Conservation (phyloP, 2,888 invertebrate genomes). For the Dryomyza anilis region DNA sequence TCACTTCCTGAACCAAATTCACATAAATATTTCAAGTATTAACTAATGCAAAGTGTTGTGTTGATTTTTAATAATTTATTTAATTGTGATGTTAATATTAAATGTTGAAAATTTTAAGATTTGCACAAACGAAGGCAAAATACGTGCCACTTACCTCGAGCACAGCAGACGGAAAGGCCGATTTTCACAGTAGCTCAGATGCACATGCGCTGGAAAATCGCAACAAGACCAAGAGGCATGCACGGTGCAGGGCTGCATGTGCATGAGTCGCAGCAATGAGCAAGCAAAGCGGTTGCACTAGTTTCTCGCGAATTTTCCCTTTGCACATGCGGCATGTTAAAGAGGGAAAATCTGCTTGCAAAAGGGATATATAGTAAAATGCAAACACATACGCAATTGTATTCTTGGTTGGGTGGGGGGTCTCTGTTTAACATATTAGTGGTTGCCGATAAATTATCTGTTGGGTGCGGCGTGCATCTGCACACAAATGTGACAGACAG, state of each 20-base stretch:
- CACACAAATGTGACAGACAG: too few species aligned
- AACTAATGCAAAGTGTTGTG: constrained; percentile 27
- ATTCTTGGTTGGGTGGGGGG: too few species aligned
- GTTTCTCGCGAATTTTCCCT: constrained; percentile 16
- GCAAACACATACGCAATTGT: neutral
- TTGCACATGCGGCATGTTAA: neutral
- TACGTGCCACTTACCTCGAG: constrained; percentile 61
- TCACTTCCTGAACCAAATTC: constrained; percentile 2
- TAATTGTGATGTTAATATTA: constrained; percentile 43
- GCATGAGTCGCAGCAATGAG: neutral
- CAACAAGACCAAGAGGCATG: constrained; percentile 34
- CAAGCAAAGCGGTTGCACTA: constrained; percentile 18
- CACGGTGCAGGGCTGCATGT: constrained; percentile 2
- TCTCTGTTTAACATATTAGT: neutral
- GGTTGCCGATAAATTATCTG: too few species aligned
- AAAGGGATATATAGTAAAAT: neutral
- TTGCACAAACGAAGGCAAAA: constrained; percentile 46
- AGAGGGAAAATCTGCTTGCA: constrained; percentile 6
- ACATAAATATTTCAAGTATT: constrained; percentile 29
- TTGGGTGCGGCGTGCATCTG: too few species aligned
- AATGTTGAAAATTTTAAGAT: constrained; percentile 44
- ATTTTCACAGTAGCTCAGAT: constrained; percentile 50
- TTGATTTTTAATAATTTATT: constrained; percentile 23
- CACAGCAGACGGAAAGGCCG: constrained; percentile 61
- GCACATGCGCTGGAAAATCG: constrained; percentile 52